A percentile compares a stretch with the other conserved stretches of the same genome.
phyloP scores from a whole-genome alignment of 2,888 invertebrate genomes.

The Euphydryas editha region DNA sequence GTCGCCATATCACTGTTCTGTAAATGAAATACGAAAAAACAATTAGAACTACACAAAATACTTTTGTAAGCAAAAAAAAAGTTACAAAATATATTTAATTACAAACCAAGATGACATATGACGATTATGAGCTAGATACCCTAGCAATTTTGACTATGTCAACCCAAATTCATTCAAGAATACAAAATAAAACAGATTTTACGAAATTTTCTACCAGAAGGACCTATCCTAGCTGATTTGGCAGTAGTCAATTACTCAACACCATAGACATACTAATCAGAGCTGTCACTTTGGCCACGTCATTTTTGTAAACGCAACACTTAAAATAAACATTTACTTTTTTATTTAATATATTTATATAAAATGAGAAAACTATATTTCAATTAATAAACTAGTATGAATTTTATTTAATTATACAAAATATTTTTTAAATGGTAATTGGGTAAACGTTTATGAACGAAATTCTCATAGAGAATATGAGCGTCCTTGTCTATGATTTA shows the following conservation, averaged over 20 bases:
- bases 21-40: conserved; percentile 38
- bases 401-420: conserved; percentile 13
- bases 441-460: conserved; percentile 28
- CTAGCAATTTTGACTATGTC: conserved; percentile 34
- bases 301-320: conserved; percentile 69
- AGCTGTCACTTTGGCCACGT: conserved; percentile 79
- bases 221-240: conserved; percentile 76
- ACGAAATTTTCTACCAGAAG: conserved; percentile 51
- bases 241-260: conserved; percentile 70
- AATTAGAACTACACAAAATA: conserved; percentile 20
- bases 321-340: conserved; percentile 14
- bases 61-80: conserved; percentile 13
- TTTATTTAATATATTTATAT: conserved; percentile 4
- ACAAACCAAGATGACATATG: conserved; percentile 35
- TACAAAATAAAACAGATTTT: conserved; percentile 45
- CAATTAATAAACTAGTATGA: conserved; percentile 20
- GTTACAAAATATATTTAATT: conserved; percentile 5
- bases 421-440: background rate
- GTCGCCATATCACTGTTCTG: conserved; percentile 87
- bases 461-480: conserved; percentile 47
- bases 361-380: background rate
- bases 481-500: conserved; percentile 61
- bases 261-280: conserved; percentile 60
- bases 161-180: conserved; percentile 65
- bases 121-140: conserved; percentile 30